Evolutionary conservation across 2,113 vertebrate species (phyloP).

Genomic region (Asarcornis scutulata): DNA sequence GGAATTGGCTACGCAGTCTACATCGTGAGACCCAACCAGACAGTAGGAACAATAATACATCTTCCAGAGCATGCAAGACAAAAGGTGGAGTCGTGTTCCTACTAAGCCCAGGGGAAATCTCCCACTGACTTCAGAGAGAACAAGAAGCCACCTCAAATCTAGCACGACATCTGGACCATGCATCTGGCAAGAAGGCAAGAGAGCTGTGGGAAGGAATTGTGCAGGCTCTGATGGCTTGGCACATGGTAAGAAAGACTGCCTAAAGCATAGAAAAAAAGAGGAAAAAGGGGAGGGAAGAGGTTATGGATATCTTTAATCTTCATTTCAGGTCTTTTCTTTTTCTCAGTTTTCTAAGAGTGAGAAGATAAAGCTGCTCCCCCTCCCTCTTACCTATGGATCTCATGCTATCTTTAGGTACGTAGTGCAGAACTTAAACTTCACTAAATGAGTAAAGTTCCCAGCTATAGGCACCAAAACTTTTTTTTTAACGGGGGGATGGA

Average conservation of each 20-base stretch:
- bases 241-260: background rate
- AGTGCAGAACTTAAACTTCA: background rate
- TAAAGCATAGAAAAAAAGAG: background rate
- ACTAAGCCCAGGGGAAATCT: background rate
- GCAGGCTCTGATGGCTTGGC: background rate
- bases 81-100: background rate
- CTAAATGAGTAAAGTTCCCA: background rate
- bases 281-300: background rate
- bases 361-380: background rate
- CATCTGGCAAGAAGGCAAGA: background rate
- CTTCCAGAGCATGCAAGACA: background rate
- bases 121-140: background rate
- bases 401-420: background rate
- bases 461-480: background rate
- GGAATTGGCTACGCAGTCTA: background rate
- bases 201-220: background rate
- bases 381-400: background rate
- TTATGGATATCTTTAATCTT: background rate
- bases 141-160: background rate
- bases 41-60: background rate
- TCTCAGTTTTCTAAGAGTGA: background rate
- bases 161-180: background rate
- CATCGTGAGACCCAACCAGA: background rate
- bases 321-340: background rate
- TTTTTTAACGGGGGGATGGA: background rate